Base-by-base conservation (phyloP, 2,797 vertebrate species). In the Hybognathus amarus region DNA sequence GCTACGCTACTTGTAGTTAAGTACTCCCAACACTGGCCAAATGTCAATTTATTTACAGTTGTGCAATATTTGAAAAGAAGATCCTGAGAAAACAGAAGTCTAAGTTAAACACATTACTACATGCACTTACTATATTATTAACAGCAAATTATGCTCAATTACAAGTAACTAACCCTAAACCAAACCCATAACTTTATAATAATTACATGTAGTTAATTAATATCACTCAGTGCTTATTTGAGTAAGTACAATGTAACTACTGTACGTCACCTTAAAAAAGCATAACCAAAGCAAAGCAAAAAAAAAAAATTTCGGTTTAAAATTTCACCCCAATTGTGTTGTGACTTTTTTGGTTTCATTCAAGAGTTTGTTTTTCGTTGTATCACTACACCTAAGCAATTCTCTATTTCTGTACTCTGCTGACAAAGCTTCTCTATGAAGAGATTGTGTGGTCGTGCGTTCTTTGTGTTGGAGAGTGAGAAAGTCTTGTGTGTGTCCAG, bases 401-500 rank as follows among this genome's bases (percentile, higher is more conserved):
- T 42, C 74, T 5, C 15, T 63, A 63, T 77, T 63, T 84, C 18
- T 75, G 47, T 59, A 67, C 63, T 42, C 61, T 56, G 38, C 33
- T 66, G 61, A 38, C 59, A 77, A 42, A 24, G 20, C 71, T 30
- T 47, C 66, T 52, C 64, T 83, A 12, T 85, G 52, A 63, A 66
- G 78, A 63, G 85, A 64, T 45, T 73, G 79, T 73, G 40, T 66
- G 84, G 59, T 52, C 17, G 68, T 50, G 42, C 2, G 56, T 59
- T n/a, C 45, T 81, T 38, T 85, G 47, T 52, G 71, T 13, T 12
- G 18, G 69, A 20, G 18, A 63, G 73, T 27, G 67, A 40, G 66
- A 50, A 24, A 52, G 52, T n/a, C 63, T 45, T 52, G 18, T 84
- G 75, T 84, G 61, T 79, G 67, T 70, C 59, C 54, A 71, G 30